Percentiles rank a stretch among this genome's conserved stretches.
Conservation (phyloP, 1,140 invertebrate species). For the Neotoxoptera formosana region DNA sequence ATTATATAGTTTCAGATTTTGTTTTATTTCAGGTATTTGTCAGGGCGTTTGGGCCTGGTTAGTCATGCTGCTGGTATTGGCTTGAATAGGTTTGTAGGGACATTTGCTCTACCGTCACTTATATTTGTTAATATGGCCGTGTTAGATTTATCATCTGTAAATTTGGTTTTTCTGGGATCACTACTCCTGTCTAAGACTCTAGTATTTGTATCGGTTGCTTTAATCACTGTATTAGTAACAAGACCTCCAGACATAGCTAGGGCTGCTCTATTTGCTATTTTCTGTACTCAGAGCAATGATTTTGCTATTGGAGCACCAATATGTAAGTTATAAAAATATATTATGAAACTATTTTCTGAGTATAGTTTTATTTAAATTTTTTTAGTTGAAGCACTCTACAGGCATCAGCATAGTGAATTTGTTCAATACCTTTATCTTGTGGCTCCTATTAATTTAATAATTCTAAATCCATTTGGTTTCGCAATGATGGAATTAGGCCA, state of each 20-base stretch:
- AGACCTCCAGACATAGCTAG: constrained; percentile 81
- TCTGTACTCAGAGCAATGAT: constrained; percentile 97
- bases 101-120: constrained; percentile 88
- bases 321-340: constrained; percentile 66
- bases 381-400: constrained; percentile 78
- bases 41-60: constrained; percentile 85
- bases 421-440: constrained; percentile 90
- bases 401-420: constrained; percentile 85
- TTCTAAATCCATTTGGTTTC: constrained; percentile 93
- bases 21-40: constrained; percentile 79
- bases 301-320: constrained; percentile 97
- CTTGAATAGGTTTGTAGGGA: constrained; percentile 91
- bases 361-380: constrained; percentile 60
- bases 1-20: constrained; percentile 35
- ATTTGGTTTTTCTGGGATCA: constrained; percentile 88
- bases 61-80: constrained; percentile 87
- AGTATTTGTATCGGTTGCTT: constrained; percentile 83
- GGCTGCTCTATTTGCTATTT: constrained; percentile 92
- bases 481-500: constrained; percentile 86
- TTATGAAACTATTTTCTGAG: background rate
- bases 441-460: constrained; percentile 91
- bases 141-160: constrained; percentile 82
- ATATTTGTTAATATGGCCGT: constrained; percentile 91
- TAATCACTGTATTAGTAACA: constrained; percentile 80
- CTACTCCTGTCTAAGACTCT: constrained; percentile 86